These are phyloP conservation scores for Plebejus argus DNA, from an alignment of 2,888 invertebrate species.

Conservation along the genomic window DNA sequence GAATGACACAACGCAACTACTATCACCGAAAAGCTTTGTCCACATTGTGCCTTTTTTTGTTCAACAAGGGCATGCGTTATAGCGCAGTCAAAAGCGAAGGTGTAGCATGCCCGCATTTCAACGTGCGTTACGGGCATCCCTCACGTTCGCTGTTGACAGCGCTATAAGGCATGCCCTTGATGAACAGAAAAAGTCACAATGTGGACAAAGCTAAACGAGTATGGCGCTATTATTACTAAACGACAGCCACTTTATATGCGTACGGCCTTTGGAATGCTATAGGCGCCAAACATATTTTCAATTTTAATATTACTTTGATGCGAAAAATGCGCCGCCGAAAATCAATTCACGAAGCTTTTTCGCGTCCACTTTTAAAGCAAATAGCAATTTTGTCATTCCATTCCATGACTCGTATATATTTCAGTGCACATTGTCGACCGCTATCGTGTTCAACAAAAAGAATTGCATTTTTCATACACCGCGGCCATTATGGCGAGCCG, in stretches of 20 bases:
- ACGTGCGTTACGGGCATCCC: too few species aligned
- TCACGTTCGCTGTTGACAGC: too few species aligned
- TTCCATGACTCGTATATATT: slow-evolving; percentile 25
- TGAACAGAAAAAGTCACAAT: too few species aligned
- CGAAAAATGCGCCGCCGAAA: not conserved
- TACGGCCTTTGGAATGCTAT: not conserved
- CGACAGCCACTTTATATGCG: not conserved
- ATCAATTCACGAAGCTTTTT: slow-evolving; percentile 25
- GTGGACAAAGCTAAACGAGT: too few species aligned
- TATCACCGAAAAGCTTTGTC: too few species aligned
- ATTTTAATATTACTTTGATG: slow-evolving; percentile 9
- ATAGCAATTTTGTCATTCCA: slow-evolving; percentile 24
- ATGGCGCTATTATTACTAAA: too few species aligned
- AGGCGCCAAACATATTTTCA: slow-evolving; percentile 4
- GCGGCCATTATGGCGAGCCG: slow-evolving; percentile 43
- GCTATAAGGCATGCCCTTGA: too few species aligned
- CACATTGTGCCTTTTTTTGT: too few species aligned
- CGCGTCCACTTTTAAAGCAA: slow-evolving; percentile 27
- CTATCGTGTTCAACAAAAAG: slow-evolving; percentile 39
- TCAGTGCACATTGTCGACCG: slow-evolving; percentile 30
- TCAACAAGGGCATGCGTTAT: too few species aligned
- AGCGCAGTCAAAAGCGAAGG: too few species aligned
- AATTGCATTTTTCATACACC: slow-evolving; percentile 48
- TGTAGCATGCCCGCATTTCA: too few species aligned
- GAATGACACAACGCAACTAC: too few species aligned